Evolutionary conservation across 2,888 invertebrate species (phyloP).

Genomic region (Neria commutata): DNA sequence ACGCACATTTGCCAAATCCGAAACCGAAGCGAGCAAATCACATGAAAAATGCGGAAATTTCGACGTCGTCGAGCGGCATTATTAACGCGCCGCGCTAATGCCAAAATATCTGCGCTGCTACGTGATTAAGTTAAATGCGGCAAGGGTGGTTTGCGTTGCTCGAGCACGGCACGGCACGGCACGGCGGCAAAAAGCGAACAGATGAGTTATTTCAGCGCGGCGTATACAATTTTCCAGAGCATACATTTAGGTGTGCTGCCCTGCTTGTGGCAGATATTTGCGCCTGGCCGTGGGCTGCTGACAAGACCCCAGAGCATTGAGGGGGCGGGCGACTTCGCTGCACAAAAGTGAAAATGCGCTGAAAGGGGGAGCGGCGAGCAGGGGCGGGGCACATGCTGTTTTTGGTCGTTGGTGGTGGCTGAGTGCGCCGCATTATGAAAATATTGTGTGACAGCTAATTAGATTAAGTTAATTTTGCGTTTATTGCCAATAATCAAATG

Average conservation of each 20-base stretch:
- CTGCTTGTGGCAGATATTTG: not conserved
- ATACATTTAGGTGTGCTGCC: too few relatives aligned
- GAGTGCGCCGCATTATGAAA: conserved; percentile 36
- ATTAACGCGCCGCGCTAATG: not conserved
- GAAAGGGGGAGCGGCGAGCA: not conserved
- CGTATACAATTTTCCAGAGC: not conserved
- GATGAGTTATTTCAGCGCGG: conserved; percentile 17
- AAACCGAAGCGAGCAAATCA: not conserved
- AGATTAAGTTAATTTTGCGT: conserved; percentile 56
- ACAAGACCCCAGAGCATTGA: not conserved
- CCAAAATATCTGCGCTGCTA: not conserved
- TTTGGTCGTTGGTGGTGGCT: conserved; percentile 23
- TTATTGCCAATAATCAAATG: conserved; percentile 46
- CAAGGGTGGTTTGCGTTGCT: not conserved
- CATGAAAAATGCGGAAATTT: conserved; percentile 3
- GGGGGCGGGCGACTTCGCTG: not conserved
- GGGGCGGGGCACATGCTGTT: not conserved
- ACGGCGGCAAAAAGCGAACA: conserved; percentile 19
- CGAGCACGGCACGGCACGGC: too few relatives aligned
- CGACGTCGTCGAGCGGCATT: conserved; percentile 2
- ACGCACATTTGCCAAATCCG: not conserved
- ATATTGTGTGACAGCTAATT: conserved; percentile 55
- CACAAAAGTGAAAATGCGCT: too few relatives aligned
- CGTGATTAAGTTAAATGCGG: not conserved
- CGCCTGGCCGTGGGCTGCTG: not conserved